These are phyloP conservation scores for Cottoperca gobio DNA, from an alignment of 2,797 vertebrate species.

Conservation along the genomic window DNA sequence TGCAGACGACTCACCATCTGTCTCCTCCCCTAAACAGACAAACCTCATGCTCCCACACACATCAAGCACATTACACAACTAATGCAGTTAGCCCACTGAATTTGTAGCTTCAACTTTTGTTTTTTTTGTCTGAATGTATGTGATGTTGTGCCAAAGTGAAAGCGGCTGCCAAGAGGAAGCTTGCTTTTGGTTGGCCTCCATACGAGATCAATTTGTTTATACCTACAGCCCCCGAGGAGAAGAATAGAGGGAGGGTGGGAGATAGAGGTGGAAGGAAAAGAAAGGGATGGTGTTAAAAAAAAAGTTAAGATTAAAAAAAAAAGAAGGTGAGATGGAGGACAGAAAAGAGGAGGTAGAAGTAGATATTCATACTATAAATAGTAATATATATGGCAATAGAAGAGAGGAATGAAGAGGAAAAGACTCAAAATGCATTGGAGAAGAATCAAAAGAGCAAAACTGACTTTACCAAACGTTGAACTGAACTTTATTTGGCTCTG, in stretches of 20 bases:
- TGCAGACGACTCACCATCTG: conserved; percentile 54
- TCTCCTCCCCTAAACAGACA: conserved; percentile 50
- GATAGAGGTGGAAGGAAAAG: conserved; percentile 11
- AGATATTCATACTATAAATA: conserved; percentile 42
- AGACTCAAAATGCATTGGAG: neutral
- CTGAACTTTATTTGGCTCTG: conserved; percentile 35
- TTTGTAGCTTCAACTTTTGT: conserved; percentile 37
- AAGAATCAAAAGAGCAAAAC: conserved; percentile 24
- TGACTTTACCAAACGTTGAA: conserved; percentile 38
- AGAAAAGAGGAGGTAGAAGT: conserved; percentile 10
- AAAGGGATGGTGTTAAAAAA: conserved; percentile 42
- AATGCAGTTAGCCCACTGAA: conserved; percentile 53
- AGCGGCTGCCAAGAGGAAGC: conserved; percentile 50
- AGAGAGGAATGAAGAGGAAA: conserved; percentile 5
- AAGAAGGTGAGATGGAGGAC: conserved; percentile 33
- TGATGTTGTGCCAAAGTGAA: conserved; percentile 50
- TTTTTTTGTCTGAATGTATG: conserved; percentile 9
- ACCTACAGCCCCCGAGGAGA: conserved; percentile 54
- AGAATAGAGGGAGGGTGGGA: conserved; percentile 10
- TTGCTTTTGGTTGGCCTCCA: conserved; percentile 69
- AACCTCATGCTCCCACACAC: conserved; percentile 43
- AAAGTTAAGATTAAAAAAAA: conserved; percentile 8
- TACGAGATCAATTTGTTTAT: conserved; percentile 57
- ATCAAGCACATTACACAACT: conserved; percentile 49
- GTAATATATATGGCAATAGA: conserved; percentile 17